Evolutionary conservation across 2,113 vertebrate genomes (phyloP).

Genomic region (Proterorhinus semilunaris): DNA sequence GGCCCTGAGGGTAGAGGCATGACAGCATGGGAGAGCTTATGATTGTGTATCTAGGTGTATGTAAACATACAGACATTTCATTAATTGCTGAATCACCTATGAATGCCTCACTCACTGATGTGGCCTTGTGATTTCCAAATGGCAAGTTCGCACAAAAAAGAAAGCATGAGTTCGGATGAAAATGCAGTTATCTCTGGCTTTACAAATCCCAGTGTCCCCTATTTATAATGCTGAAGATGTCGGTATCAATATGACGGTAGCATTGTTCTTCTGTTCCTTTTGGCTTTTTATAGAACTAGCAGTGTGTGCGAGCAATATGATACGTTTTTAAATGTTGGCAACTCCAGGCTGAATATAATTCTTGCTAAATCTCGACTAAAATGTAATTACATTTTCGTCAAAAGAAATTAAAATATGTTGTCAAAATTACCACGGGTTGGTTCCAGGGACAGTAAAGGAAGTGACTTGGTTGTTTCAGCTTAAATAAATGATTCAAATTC

Average conservation of each 20-base stretch:
- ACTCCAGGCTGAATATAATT: neutral
- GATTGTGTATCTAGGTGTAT: neutral
- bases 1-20: neutral
- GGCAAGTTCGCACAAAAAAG: neutral
- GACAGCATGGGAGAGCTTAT: neutral
- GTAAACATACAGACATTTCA: too few relatives aligned
- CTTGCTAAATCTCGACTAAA: too few relatives aligned
- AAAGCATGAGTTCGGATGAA: neutral
- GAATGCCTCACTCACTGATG: neutral
- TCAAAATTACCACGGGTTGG: too few relatives aligned
- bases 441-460: too few relatives aligned
- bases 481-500: too few relatives aligned
- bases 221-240: too few relatives aligned
- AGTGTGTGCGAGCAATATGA: neutral
- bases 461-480: too few relatives aligned
- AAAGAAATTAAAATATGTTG: too few relatives aligned
- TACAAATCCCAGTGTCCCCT: neutral
- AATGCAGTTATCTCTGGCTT: slow-evolving; percentile 6
- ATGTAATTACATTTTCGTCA: too few relatives aligned
- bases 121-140: neutral
- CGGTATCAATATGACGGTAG: too few relatives aligned
- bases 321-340: neutral
- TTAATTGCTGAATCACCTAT: neutral
- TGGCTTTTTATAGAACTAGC: neutral
- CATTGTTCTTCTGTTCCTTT: too few relatives aligned